These are phyloP conservation scores for Polypedilum pembai DNA, from an alignment of 1,140 invertebrate genomes.

Conservation along the genomic window DNA sequence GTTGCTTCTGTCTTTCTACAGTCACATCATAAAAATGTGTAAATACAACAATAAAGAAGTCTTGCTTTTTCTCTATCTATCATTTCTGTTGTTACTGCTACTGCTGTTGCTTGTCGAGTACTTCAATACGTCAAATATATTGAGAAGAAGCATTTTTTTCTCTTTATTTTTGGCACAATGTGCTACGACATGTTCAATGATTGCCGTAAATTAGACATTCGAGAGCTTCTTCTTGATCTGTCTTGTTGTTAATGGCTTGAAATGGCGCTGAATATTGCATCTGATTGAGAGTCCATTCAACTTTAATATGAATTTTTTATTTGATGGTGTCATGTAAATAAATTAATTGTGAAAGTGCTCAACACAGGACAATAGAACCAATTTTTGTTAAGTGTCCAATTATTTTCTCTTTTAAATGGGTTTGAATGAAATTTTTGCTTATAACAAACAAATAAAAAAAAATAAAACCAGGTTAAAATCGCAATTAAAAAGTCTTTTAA, in stretches of 20 bases:
- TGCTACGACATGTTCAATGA: conserved; percentile 12
- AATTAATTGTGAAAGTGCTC: too few species aligned
- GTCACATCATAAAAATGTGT: neutral
- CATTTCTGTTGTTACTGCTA: too few species aligned
- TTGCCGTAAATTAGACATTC: conserved; percentile 11
- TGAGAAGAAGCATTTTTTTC: neutral
- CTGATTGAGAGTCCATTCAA: neutral
- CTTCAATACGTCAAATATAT: neutral
- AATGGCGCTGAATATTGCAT: neutral
- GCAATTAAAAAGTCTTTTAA: neutral
- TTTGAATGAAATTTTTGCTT: neutral
- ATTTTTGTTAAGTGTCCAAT: neutral
- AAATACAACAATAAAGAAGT: too few species aligned
- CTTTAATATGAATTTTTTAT: too few species aligned
- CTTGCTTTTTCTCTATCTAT: too few species aligned
- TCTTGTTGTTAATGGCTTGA: neutral
- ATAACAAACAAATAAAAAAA: neutral
- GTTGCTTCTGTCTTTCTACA: neutral
- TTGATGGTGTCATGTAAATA: too few species aligned
- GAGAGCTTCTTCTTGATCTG: too few species aligned
- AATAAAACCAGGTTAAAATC: conserved; percentile 3
- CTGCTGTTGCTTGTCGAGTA: neutral
- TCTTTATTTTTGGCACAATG: neutral
- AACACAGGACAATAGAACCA: neutral
- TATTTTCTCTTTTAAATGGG: neutral